These are phyloP conservation scores for Hassar affinis DNA, from an alignment of 2,113 vertebrate genomes.

Conservation along the genomic window DNA sequence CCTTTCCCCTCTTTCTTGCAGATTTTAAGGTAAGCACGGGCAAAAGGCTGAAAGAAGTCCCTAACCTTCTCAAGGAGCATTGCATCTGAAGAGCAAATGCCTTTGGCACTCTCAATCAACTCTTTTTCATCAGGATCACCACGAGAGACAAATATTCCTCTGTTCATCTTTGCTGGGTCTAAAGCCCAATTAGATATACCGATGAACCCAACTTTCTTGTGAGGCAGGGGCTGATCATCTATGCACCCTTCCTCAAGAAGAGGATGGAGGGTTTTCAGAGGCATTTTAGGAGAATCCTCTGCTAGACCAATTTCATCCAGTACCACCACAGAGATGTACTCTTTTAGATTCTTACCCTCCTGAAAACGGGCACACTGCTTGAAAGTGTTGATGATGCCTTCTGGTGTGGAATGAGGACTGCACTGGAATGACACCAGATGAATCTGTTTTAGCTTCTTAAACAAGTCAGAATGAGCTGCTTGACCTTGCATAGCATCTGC, in stretches of 20 bases:
- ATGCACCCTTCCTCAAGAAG: constrained; percentile 94
- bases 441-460: constrained; percentile 86
- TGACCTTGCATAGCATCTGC: constrained; percentile 95
- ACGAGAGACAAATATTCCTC: constrained; percentile 92
- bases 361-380: constrained; percentile 94
- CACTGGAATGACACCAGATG: constrained; percentile 97
- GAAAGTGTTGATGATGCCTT: constrained; percentile 94
- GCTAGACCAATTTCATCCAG: constrained; percentile 95
- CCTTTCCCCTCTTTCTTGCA: constrained; percentile 80
- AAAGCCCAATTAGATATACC: constrained; percentile 98
- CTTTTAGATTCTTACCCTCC: constrained; percentile 87
- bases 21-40: constrained; percentile 79
- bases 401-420: constrained; percentile 94
- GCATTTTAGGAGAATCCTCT: constrained; percentile 96
- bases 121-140: constrained; percentile 82
- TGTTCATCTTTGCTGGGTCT: constrained; percentile 97
- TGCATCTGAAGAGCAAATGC: constrained; percentile 85
- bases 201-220: constrained; percentile 93
- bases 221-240: constrained; percentile 84
- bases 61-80: constrained; percentile 77
- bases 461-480: constrained; percentile 83
- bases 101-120: constrained; percentile 83
- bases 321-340: constrained; percentile 93
- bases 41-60: constrained; percentile 80
- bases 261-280: constrained; percentile 91